phyloP scores from a whole-genome alignment of 2,797 vertebrate genomes.

The Melanotaenia maccullochi region DNA sequence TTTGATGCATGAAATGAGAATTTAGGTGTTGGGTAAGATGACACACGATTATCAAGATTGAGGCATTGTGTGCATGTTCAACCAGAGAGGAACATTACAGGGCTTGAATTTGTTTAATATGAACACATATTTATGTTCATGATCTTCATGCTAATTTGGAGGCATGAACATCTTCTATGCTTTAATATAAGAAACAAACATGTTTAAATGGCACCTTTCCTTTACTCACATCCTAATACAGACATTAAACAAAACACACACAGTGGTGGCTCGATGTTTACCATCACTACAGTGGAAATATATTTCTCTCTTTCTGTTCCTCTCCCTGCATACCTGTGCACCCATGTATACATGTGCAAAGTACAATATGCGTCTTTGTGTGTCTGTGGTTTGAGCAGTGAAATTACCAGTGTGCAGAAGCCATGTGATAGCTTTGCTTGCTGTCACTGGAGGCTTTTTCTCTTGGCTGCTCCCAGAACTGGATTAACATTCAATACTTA shows the following conservation, averaged over 20 bases:
- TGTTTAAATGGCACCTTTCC: constrained; percentile 1
- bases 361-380: constrained; percentile 25
- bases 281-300: constrained; percentile 10
- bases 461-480: constrained; percentile 69
- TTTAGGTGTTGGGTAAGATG: not conserved
- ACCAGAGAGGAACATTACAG: not conserved
- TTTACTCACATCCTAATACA: constrained; percentile 3
- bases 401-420: constrained; percentile 46
- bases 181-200: not conserved
- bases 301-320: constrained; percentile 10
- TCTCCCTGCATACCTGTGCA: constrained; percentile 21
- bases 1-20: not conserved
- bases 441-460: constrained; percentile 74
- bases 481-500: constrained; percentile 80
- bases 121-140: not conserved
- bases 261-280: constrained; percentile 10
- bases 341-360: constrained; percentile 24
- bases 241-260: constrained; percentile 4
- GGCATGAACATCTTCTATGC: not conserved
- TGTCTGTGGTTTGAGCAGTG: constrained; percentile 18
- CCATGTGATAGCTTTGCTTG: constrained; percentile 57
- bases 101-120: not conserved
- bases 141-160: constrained; percentile 3
- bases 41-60: not conserved
- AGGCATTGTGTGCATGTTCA: not conserved